These are phyloP conservation scores for Melanerpes aurifrons DNA, from an alignment of 2,113 vertebrate genomes.

Conservation along the genomic window DNA sequence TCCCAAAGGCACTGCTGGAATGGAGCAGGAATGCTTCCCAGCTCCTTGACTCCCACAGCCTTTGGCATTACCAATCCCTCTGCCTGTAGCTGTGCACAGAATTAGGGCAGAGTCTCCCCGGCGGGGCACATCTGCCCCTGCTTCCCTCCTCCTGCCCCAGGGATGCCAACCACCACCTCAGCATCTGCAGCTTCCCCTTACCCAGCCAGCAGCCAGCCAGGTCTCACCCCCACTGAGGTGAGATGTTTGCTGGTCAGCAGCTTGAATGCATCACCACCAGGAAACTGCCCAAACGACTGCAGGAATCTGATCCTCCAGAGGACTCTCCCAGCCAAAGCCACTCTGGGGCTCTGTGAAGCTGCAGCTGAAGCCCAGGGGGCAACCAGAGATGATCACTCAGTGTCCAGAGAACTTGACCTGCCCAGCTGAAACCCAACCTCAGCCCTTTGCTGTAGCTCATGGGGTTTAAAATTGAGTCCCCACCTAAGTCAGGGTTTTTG, in stretches of 20 bases:
- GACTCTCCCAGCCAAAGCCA: too few relatives aligned
- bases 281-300: not conserved
- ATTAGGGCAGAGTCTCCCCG: not conserved
- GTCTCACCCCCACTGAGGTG: accelerated
- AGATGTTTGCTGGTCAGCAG: not conserved
- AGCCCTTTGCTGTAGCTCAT: not conserved
- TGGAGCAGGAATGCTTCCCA: not conserved
- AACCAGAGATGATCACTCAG: accelerated
- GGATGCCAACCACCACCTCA: not conserved
- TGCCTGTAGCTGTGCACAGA: not conserved
- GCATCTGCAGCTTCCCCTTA: not conserved
- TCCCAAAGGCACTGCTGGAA: not conserved
- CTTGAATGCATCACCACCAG: accelerated
- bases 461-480: not conserved
- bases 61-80: not conserved
- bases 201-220: not conserved
- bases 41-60: not conserved
- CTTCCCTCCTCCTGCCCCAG: not conserved
- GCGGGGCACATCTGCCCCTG: not conserved
- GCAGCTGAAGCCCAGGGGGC: not conserved
- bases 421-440: not conserved
- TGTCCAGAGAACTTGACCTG: not conserved
- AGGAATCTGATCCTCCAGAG: too few relatives aligned
- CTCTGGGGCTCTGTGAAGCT: not conserved
- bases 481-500: not conserved